These are phyloP conservation scores for Thaleichthys pacificus DNA, from an alignment of 2,797 vertebrate species.

Conservation along the genomic window DNA sequence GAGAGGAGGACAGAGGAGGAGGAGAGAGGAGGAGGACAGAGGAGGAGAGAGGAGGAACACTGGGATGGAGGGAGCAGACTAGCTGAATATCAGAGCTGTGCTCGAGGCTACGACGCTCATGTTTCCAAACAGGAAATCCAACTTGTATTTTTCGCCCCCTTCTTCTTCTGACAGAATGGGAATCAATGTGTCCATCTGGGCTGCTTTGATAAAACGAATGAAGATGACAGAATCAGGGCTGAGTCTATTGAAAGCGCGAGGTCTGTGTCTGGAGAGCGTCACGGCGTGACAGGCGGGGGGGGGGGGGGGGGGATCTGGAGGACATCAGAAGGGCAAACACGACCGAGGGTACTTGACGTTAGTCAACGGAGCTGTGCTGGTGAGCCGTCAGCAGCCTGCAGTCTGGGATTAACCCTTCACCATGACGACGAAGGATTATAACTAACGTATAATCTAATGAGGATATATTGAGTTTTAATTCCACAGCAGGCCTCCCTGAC, in stretches of 20 bases:
- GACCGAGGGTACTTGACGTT: slow-evolving; percentile 3
- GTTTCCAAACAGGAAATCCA: slow-evolving; percentile 48
- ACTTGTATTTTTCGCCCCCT: slow-evolving; percentile 18
- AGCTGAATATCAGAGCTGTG: slow-evolving; percentile 25
- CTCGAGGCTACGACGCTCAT: slow-evolving; percentile 29
- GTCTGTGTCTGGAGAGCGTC: neutral
- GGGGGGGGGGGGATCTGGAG: slow-evolving; percentile 24
- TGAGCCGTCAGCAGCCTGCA: neutral
- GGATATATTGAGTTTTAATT: neutral
- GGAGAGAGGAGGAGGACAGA: slow-evolving; percentile 29
- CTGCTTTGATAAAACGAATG: slow-evolving; percentile 33
- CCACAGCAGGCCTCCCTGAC: neutral
- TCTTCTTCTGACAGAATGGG: neutral
- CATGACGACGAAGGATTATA: neutral
- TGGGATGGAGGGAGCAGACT: slow-evolving; percentile 41
- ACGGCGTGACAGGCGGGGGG: neutral
- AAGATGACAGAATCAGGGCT: slow-evolving; percentile 24
- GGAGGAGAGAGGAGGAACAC: slow-evolving; percentile 27
- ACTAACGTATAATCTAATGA: neutral
- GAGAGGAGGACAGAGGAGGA: slow-evolving; percentile 20
- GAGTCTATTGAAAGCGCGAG: slow-evolving; percentile 35
- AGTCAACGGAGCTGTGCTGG: too few relatives aligned
- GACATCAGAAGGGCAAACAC: slow-evolving; percentile 1
- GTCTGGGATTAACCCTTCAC: neutral
- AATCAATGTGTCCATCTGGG: neutral